These are phyloP conservation scores for Ceyx cyanopectus DNA, from an alignment of 2,113 vertebrate genomes.

Conservation along the genomic window DNA sequence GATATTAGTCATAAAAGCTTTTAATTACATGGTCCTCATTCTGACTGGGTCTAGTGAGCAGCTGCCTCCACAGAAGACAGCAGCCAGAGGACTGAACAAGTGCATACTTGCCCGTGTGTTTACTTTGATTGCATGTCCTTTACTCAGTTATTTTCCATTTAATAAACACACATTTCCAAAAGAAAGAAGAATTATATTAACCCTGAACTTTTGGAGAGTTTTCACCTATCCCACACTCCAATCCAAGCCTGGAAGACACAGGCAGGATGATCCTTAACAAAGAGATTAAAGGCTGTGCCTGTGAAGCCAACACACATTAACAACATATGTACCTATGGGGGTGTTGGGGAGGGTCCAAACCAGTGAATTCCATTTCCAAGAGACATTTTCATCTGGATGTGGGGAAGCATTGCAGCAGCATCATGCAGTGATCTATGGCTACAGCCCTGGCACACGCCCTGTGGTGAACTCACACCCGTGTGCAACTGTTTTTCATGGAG, in stretches of 20 bases:
- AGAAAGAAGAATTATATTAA: background rate
- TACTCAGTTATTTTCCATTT: background rate
- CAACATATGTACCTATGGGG: background rate
- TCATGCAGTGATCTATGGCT: background rate
- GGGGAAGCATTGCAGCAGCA: background rate
- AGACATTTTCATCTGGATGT: background rate
- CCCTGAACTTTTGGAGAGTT: background rate
- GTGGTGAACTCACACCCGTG: background rate
- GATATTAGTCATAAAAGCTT: background rate
- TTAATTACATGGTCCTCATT: background rate
- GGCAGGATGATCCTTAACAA: background rate
- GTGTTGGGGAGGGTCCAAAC: background rate
- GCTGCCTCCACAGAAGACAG: background rate
- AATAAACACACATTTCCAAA: background rate
- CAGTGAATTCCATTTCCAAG: background rate
- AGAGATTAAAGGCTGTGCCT: background rate
- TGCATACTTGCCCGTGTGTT: background rate
- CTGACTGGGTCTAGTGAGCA: background rate
- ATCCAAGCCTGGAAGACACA: background rate
- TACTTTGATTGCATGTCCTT: background rate
- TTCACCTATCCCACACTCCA: background rate
- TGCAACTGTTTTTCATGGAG: constrained; percentile 2
- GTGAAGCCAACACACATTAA: background rate
- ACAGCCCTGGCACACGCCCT: background rate
- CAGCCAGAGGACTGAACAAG: background rate